Evolutionary conservation across 2,113 vertebrate species (phyloP).

Genomic region (Hyaena hyaena): DNA sequence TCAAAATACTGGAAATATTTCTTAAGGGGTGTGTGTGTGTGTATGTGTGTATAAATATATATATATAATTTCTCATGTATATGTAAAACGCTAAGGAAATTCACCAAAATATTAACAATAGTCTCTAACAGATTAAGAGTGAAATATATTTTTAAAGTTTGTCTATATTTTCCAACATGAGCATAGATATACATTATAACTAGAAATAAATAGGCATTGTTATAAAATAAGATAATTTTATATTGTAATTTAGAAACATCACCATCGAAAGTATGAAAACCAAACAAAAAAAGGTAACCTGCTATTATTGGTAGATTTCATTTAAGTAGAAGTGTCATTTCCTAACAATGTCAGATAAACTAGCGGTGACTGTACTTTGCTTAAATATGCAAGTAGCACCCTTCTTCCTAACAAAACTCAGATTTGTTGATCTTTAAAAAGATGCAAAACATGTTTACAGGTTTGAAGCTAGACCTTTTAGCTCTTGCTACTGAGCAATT

Average conservation of each 20-base stretch:
- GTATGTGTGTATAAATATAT: too few species aligned
- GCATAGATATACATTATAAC: neutral
- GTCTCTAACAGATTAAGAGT: neutral
- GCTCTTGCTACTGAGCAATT: neutral
- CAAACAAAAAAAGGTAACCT: neutral
- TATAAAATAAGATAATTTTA: conserved; percentile 31
- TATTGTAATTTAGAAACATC: conserved; percentile 9
- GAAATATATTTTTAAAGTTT: neutral
- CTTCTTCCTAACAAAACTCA: neutral
- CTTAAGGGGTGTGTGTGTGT: neutral
- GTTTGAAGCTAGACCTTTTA: neutral
- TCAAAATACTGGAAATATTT: neutral
- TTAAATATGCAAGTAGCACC: neutral
- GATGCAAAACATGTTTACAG: neutral
- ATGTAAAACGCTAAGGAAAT: neutral
- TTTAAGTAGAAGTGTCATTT: neutral
- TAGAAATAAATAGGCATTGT: neutral
- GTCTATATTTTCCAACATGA: conserved; percentile 1
- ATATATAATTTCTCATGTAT: neutral
- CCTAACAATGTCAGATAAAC: neutral
- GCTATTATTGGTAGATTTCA: neutral
- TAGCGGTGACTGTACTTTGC: neutral
- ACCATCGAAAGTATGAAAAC: neutral
- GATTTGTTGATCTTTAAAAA: neutral
- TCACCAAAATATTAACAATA: conserved; percentile 32